Conservation (phyloP, 2,888 invertebrate genomes). For the Ophion costatus region DNA sequence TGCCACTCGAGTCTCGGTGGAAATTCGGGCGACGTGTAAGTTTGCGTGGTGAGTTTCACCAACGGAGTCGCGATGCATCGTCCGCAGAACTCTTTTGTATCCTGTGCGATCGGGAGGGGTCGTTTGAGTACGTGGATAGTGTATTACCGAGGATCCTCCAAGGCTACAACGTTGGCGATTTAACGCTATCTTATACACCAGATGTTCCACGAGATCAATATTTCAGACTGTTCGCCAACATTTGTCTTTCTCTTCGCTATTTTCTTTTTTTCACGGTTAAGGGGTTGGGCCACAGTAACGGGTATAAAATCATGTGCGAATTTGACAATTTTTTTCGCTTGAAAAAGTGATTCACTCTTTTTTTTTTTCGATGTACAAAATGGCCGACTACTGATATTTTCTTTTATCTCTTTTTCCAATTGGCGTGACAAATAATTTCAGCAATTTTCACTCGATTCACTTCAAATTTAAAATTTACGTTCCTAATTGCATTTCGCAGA, state of each 20-base stretch:
- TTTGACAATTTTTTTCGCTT: too few relatives aligned
- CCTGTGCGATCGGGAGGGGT: slow-evolving; percentile 49
- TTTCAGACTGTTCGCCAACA: not conserved
- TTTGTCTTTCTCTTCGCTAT: slow-evolving; percentile 23
- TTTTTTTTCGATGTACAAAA: too few relatives aligned
- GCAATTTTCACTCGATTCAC: too few relatives aligned
- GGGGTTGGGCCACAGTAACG: too few relatives aligned
- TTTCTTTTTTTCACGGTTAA: not conserved
- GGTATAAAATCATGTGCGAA: too few relatives aligned
- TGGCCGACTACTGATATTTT: too few relatives aligned
- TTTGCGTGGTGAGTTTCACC: slow-evolving; percentile 82
- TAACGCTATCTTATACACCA: slow-evolving; percentile 55
- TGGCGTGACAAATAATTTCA: too few relatives aligned
- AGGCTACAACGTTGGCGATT: slow-evolving; percentile 8
- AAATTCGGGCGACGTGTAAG: slow-evolving; percentile 79
- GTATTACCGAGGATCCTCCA: slow-evolving; percentile 30
- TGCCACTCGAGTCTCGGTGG: slow-evolving; percentile 83
- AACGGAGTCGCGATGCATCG: slow-evolving; percentile 81
- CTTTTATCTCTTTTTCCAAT: too few relatives aligned
- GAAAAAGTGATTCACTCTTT: too few relatives aligned
- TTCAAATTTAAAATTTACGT: too few relatives aligned
- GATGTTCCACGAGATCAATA: slow-evolving; percentile 13
- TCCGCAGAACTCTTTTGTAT: slow-evolving; percentile 83
- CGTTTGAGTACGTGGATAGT: not conserved
- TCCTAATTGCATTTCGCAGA: too few relatives aligned